Conservation (phyloP, 2,797 vertebrate genomes). For the Amblyopsis hoosieri region DNA sequence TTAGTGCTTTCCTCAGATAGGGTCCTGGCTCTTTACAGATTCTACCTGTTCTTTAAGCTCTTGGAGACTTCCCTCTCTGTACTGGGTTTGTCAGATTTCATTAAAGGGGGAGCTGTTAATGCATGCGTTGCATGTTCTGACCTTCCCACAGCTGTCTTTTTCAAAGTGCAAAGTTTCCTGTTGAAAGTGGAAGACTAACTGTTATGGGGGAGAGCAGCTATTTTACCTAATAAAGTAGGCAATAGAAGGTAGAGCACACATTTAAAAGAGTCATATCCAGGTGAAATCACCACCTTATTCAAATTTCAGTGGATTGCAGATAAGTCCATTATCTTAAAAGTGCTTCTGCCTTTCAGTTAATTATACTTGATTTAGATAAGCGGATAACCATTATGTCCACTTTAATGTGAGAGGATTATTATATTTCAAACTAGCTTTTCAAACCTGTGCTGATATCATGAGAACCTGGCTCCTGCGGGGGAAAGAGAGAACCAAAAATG, state of each 20-base stretch:
- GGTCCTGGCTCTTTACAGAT: neutral
- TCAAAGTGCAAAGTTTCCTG: constrained; percentile 58
- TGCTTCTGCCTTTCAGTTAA: constrained; percentile 72
- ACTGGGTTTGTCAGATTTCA: constrained; percentile 65
- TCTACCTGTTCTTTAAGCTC: constrained; percentile 48
- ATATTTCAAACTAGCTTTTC: constrained; percentile 67
- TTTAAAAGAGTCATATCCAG: constrained; percentile 60
- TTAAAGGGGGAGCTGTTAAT: constrained; percentile 68
- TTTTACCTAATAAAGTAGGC: constrained; percentile 39
- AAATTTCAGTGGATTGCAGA: constrained; percentile 47
- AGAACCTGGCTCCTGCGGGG: constrained; percentile 48
- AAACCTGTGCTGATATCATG: constrained; percentile 56
- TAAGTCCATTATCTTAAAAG: constrained; percentile 71
- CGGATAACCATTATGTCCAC: constrained; percentile 70
- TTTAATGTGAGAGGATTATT: constrained; percentile 69
- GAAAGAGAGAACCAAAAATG: constrained; percentile 69
- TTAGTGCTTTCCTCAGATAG: constrained; percentile 62
- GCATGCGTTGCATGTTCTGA: constrained; percentile 62
- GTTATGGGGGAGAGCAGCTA: constrained; percentile 25
- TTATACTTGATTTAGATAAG: constrained; percentile 74
- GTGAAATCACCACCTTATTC: constrained; percentile 51
- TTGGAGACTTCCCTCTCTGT: constrained; percentile 56
- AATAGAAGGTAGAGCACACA: constrained; percentile 23
- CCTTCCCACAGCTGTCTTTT: constrained; percentile 61
- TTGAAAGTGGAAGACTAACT: constrained; percentile 47